Base-by-base conservation (phyloP, 2,888 invertebrate species). In the Orthosia incerta region DNA sequence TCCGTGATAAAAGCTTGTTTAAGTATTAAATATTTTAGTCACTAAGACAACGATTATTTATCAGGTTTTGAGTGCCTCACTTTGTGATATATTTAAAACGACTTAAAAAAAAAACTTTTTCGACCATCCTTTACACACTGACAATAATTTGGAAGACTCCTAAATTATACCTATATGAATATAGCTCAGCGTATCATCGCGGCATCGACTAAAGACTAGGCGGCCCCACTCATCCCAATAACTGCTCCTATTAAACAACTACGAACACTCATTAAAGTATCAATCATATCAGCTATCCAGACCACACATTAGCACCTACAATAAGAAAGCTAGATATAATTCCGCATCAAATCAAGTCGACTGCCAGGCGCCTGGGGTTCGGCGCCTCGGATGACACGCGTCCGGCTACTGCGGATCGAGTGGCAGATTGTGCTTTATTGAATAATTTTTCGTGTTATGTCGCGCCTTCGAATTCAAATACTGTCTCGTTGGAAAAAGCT, bases 371-470 rank as follows among this genome's bases (percentile, higher is more conserved):
- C 88, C 85, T 78, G 65, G 74, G 61, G 81, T 82, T 86, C 85
- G 89, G 90, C 90, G 91, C 91, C 89, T 89, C 89, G 84, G 86
- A 88, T 89, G 83, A 83, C 84, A 79, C 67, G 82, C 85, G 85
- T 90, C 90, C 91, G 89, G 90, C 87, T 69, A 78, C 77, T 68
- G 65, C 12, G 72, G 73, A 71, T 87, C 78, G 62, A 55, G 76
- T 85, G 77, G 76, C 83, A 85, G 87, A 83, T 82, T 85, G 71
- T 55, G 83, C 68, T 73, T 75, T 71, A 82, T 86, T 79, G 66
- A 72, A 82, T 66, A 65, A 76, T 78, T 70, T 48, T 74, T 83
- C 69, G 51, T 79, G 12, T 50, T 55, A 20, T 48, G 55, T 56
- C 53, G 56, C 53, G 68, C 60, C 48, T 76, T 60, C 2, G 9